Evolutionary conservation across 2,113 vertebrate genomes (phyloP), one percentile per base, ranked within the genome.

Genomic region (Enhydra lutris): DNA sequence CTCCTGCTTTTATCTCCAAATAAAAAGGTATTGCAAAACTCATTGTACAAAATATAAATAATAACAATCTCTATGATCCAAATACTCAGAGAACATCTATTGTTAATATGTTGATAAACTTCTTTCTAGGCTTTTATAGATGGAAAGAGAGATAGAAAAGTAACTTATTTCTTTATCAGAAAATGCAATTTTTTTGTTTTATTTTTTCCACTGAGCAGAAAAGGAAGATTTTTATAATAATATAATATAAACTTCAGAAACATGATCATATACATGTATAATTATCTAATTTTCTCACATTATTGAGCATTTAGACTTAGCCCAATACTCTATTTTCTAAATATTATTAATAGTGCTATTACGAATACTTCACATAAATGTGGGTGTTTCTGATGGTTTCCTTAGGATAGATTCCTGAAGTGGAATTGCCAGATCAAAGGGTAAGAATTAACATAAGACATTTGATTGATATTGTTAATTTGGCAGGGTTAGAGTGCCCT

Each of bases 261-360:
- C 21, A 93, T 87, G 6, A 57, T 31, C 2, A 20, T 23, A 55
- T 42, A 45, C 1, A 59, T 96, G 23, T 36, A 18, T 34, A 93
- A 89, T 91, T n/a, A 65, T 96, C 23, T 95, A 87, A 74, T 94
- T 89, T 52, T 26, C n/a, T 82, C 9, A 89, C 24, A 83, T 89
- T 95, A 34, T 89, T 84, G 26, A 0, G 67, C 14, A 91, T 83
- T 95, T 84, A 59, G 4, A 81, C 50, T 94, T 82, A 83, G 69
- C 92, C 59, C 12, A 71, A 91, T 52, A 93, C 81, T 88, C 23
- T 88, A 21, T 94, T 67, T 61, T 85, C 94, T 42, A 71, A 78
- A 10, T 69, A 79, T 34, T 86, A 65, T 82, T 47, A 97, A 10
- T 55, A 73, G 59, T 74, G 10, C 4, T 94, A 6, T 92, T 89